phyloP scores from a whole-genome alignment of 2,797 vertebrate species.

The Paguma larvata region DNA sequence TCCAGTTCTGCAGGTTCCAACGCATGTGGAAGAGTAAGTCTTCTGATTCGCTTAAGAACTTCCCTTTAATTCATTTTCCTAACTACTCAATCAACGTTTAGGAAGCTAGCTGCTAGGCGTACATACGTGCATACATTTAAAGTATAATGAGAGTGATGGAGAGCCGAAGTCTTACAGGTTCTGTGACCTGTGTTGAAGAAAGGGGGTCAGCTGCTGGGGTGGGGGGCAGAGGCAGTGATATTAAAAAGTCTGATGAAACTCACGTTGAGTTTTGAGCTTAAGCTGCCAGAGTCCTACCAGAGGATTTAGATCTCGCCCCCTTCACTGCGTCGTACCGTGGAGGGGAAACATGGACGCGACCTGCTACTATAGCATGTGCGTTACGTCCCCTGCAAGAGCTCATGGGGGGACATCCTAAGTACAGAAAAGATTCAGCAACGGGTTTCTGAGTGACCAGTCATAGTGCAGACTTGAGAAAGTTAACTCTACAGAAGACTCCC shows the following conservation, averaged over 20 bases:
- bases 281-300: neutral
- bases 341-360: neutral
- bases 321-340: neutral
- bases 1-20: constrained; percentile 99
- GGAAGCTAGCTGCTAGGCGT: neutral
- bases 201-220: neutral
- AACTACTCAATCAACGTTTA: neutral
- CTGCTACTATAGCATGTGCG: neutral
- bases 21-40: constrained; percentile 98
- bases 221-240: neutral
- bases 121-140: neutral
- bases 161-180: neutral
- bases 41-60: constrained; percentile 38
- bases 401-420: neutral
- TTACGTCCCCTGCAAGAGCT: neutral
- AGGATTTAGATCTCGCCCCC: neutral
- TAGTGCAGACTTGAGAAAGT: neutral
- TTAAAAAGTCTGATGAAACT: constrained; percentile 20
- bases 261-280: neutral
- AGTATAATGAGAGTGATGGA: neutral
- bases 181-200: neutral
- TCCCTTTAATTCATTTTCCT: neutral
- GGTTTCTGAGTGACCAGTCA: neutral
- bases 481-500: neutral
- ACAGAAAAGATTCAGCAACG: neutral